These are phyloP conservation scores for Teleogryllus occipitalis DNA, from an alignment of 1,140 invertebrate genomes.

Conservation along the genomic window DNA sequence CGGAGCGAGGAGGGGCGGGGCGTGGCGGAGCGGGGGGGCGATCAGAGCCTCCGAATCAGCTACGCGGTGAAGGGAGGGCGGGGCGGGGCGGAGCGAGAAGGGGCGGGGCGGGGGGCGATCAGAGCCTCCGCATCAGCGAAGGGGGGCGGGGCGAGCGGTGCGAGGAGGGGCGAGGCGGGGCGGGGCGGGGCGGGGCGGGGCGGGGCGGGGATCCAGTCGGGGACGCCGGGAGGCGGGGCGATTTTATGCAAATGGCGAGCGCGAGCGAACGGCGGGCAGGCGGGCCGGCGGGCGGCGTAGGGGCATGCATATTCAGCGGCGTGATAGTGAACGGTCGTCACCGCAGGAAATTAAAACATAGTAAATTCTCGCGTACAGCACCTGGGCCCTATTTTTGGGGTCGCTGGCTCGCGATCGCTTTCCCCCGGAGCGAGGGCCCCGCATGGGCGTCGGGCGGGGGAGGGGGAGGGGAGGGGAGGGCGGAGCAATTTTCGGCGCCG, in stretches of 20 bases:
- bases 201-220: neutral
- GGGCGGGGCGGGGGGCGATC: too few relatives aligned
- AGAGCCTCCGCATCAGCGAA: neutral
- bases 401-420: neutral
- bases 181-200: too few relatives aligned
- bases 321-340: neutral
- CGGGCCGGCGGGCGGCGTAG: neutral
- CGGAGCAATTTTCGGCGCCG: neutral
- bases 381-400: neutral
- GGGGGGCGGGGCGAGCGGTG: neutral
- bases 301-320: neutral
- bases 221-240: too few relatives aligned
- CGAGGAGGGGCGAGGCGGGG: too few relatives aligned
- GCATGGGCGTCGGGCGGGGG: neutral
- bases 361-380: neutral
- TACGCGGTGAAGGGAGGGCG: neutral
- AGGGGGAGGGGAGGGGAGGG: neutral
- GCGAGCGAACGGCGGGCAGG: neutral
- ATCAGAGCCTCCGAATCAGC: too few relatives aligned
- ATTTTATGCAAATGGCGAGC: neutral
- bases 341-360: conserved; percentile 4
- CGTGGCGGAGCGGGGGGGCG: too few relatives aligned
- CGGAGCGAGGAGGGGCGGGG: too few relatives aligned
- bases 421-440: too few relatives aligned
- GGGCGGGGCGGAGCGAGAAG: too few relatives aligned